Base-by-base conservation (phyloP, 2,888 invertebrate species). In the Apodemia duryi region DNA sequence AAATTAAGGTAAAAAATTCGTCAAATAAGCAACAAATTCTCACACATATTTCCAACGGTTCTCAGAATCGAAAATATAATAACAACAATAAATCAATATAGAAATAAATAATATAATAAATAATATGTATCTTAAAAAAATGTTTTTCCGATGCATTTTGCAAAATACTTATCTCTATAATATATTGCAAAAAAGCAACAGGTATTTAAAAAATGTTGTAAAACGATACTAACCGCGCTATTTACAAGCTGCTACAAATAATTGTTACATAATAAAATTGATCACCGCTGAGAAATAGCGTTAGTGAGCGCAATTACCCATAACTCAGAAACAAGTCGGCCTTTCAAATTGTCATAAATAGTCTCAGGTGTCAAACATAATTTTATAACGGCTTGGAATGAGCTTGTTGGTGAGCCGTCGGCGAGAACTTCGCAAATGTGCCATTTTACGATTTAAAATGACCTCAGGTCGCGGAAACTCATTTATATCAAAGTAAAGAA, bases 261-360 rank as follows among this genome's bases (percentile, higher is more conserved):
- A 72, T 72, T 68, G 66, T 74, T 74, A 72, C 73, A 74, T 73
- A 72, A 74, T 69, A 69, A 72, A 74, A 73, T 73, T 71, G 74
- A 75, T 75, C 72, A 74, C 71, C 69, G 72, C 67, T 68, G 71
- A 73, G 74, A 72, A 74, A 73, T 73, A 73, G 69, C 72, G 71
- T 72, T 71, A 69, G 72, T 74, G 68, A 73, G 73, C 71, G 77
- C 78, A 78, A 78, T 77, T 77, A 75, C 70, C 73, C 72, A 77
- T 78, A 77, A 77, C 74, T 78, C 77, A 77, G 77, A 69, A 74
- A 75, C 75, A 74, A 75, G 75, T 73, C 75, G 71, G 75, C 77
- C 74, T 75, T 78, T 78, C 77, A 77, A 78, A 75, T 75, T 76
- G 77, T 78, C 77, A 76, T 78, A 79, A 77, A 77, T 76, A 74